A percentile compares a stretch with the other conserved stretches of the same genome.
Evolutionary conservation across 2,113 vertebrate species (phyloP).

Genomic region (Phylloscopus trochiloides): DNA sequence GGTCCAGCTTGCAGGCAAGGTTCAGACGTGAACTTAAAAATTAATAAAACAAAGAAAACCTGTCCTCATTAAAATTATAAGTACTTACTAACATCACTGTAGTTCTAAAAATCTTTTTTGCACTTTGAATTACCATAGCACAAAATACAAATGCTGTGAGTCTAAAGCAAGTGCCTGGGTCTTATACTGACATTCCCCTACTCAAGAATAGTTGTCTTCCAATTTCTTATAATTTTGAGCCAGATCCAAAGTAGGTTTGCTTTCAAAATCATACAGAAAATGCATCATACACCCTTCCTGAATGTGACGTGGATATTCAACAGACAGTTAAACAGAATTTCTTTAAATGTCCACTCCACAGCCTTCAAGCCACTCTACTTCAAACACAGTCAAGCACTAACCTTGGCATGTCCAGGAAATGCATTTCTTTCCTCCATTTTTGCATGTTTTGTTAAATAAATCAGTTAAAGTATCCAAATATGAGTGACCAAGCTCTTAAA

Average conservation of each 20-base stretch:
- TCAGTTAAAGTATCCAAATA: background rate
- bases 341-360: background rate
- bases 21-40: background rate
- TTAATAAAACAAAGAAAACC: background rate
- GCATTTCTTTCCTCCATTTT: background rate
- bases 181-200: background rate
- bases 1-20: rapidly evolving
- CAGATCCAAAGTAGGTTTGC: background rate
- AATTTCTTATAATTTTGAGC: background rate
- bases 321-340: background rate
- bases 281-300: background rate
- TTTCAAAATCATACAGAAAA: background rate
- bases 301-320: background rate
- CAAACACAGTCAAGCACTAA: background rate
- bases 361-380: background rate
- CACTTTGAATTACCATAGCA: background rate
- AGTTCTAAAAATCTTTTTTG: background rate
- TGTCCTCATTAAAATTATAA: background rate
- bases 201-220: background rate
- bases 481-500: background rate
- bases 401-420: background rate
- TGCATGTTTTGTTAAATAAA: background rate
- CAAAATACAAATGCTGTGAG: background rate
- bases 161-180: background rate
- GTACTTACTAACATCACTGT: background rate